Evolutionary conservation across 2,113 vertebrate species (phyloP), one percentile per base, ranked within the genome.

Genomic region (Hyperoodon ampullatus): DNA sequence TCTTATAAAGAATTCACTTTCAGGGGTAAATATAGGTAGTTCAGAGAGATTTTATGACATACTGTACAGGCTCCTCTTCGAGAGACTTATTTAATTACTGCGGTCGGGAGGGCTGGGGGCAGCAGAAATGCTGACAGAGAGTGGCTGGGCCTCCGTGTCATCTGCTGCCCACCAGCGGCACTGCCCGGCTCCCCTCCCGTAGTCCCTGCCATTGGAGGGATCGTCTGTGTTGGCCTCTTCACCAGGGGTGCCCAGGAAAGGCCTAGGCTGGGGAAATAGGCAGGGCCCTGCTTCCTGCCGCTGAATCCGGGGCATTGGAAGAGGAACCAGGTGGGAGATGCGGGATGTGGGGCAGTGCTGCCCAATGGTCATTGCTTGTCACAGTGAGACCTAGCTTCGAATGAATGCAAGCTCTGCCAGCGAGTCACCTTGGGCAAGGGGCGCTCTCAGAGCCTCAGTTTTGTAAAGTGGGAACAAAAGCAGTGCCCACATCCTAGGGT

Each of bases 1-100:
- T 99, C 99, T 99, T 99, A 99, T 99, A 99, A 99, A 99, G 99
- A 99, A 99, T 99, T 99, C 99, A 99, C 99, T 99, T 99, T 99
- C 99, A 99, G 99, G 99, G 98, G 99, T 99, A 99, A 99, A 99
- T 99, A 99, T 99, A 99, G 99, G 99, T 99, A 99, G 99, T 99
- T 99, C 99, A 99, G 99, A 99, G 99, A 99, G 99, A 99, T 99
- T 99, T 99, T 99, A 98, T 99, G 99, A 99, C 99, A 99, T 98
- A 99, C 99, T 86, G 98, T 98, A 98, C 98, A 98, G 99, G 98
- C 98, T 99, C 99, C 98, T 99, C 98, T 99, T 98, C 98, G 98
- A 98, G 98, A 99, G 99, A 99, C 99, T 99, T 99, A 99, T 99
- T 99, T 99, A 99, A 99, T 99, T 99, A 99, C 99, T 99, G 91